Evolutionary conservation across 2,113 vertebrate species (phyloP).

Genomic region (Daubentonia madagascariensis): DNA sequence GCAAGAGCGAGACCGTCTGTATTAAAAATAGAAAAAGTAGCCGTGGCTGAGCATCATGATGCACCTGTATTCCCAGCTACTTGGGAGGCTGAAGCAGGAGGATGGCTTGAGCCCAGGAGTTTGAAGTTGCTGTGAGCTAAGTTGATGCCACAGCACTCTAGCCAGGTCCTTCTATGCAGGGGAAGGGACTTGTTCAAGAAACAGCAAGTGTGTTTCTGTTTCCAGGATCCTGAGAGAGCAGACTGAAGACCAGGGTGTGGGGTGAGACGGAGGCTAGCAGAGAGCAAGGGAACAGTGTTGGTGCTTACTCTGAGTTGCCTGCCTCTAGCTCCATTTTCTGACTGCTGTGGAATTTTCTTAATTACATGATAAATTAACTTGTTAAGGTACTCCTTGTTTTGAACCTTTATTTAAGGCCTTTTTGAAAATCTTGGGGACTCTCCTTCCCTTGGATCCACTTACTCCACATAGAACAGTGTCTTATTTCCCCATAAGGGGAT

Average conservation of each 20-base stretch:
- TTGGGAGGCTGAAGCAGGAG: too few species aligned
- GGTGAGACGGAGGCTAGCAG: too few species aligned
- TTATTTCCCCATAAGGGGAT: not conserved
- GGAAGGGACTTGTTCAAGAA: not conserved
- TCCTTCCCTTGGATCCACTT: not conserved
- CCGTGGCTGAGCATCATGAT: too few species aligned
- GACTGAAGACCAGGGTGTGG: not conserved
- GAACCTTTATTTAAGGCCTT: not conserved
- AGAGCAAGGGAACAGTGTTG: not conserved
- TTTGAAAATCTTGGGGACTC: not conserved
- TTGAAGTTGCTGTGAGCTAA: too few species aligned
- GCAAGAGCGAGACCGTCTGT: too few species aligned
- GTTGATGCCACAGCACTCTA: too few species aligned
- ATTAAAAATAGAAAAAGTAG: too few species aligned
- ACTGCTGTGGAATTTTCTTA: not conserved
- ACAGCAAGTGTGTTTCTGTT: not conserved
- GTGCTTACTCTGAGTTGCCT: not conserved
- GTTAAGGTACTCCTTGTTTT: not conserved
- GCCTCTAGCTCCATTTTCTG: not conserved
- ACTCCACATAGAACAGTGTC: not conserved
- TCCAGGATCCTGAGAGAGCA: not conserved
- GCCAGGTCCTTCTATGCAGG: not conserved
- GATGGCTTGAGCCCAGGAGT: too few species aligned
- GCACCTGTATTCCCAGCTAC: too few species aligned
- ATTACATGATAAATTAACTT: not conserved